phyloP scores from a whole-genome alignment of 2,797 vertebrate genomes.

The Takifugu rubripes region DNA sequence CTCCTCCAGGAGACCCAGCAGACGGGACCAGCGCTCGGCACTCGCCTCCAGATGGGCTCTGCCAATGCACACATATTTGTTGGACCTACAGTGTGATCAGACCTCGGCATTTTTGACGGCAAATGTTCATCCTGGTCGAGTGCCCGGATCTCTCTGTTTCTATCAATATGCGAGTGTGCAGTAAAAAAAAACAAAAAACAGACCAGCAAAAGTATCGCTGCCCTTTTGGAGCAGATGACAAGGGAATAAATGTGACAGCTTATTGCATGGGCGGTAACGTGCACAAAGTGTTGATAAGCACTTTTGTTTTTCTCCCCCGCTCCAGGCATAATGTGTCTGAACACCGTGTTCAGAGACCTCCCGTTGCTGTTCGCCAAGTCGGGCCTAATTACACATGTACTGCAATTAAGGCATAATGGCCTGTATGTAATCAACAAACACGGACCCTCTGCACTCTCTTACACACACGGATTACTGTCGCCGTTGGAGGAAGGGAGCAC shows the following conservation, averaged over 20 bases:
- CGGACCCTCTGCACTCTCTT: background rate
- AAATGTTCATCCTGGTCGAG: no score
- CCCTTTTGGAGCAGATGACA: slow-evolving; percentile 7
- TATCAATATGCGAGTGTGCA: no score
- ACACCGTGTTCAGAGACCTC: slow-evolving; percentile 34
- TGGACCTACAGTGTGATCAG: slow-evolving; percentile 8
- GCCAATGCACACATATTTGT: slow-evolving; percentile 26
- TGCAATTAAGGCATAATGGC: slow-evolving; percentile 67
- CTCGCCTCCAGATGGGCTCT: slow-evolving; percentile 94
- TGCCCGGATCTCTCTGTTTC: no score
- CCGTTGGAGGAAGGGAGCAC: background rate
- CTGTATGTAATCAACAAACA: slow-evolving; percentile 43
- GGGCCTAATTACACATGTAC: slow-evolving; percentile 66
- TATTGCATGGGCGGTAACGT: slow-evolving; percentile 28
- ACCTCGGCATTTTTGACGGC: background rate
- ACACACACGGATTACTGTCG: background rate
- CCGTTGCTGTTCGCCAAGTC: slow-evolving; percentile 25
- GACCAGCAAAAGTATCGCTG: background rate
- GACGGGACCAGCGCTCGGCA: slow-evolving; percentile 90
- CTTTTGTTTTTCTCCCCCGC: slow-evolving; percentile 39
- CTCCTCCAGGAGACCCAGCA: slow-evolving; percentile 89
- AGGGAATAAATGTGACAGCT: slow-evolving; percentile 15
- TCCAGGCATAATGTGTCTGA: slow-evolving; percentile 36
- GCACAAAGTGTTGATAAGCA: slow-evolving; percentile 26
- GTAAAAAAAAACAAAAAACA: no score